Evolutionary conservation across 2,888 invertebrate species (phyloP), one percentile per base, ranked within the genome.

Genomic region (Diogma glabrata): DNA sequence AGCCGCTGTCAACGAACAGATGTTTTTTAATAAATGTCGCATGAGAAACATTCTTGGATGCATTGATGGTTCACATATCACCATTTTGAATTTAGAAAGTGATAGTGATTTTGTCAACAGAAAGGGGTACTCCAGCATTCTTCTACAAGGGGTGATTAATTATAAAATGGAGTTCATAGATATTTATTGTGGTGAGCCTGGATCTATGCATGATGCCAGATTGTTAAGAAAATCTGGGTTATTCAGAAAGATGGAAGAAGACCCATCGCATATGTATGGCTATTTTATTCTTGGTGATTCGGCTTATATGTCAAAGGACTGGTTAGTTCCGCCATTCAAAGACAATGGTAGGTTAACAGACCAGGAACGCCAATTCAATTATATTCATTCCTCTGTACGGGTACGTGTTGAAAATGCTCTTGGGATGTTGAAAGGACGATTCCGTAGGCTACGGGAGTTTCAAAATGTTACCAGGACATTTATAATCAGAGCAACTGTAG

Each of bases 331-430:
- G 14, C 45, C 22, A n/a, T 19, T 23, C 22, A 45, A 23, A 22
- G 14, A 45, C 23, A 22, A 22, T 20, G 43, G 10, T 7, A 43
- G 20, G 8, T 43, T 20, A 38, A 38, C 38, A 12, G 7, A 16
- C 14, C 9, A 38, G 12, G 38, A 38, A 10, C 38, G 16, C 38
- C 50, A 52, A 2, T 64, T 60, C 49, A 66, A 64, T 49, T 36
- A 57, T 16, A 51, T 57, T 14, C 58, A 60, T 53, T 60, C 59
- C 19, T 36, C 56, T 17, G 57, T 57, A 1, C 53, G 63, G 52
- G 57, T 59, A 1, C 55, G 59, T 6, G 57, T 62, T 6, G 60
- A 61, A 54, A 55, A 62, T 53, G 55, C 61, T 3, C 61, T 63
- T 52, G 61, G 58, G 4, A 23, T 61, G 4, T 51, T 63, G 10